Percentiles rank a stretch among this genome's conserved stretches.
phyloP scores from a whole-genome alignment of 2,113 vertebrate genomes.

The Cromileptes altivelis region DNA sequence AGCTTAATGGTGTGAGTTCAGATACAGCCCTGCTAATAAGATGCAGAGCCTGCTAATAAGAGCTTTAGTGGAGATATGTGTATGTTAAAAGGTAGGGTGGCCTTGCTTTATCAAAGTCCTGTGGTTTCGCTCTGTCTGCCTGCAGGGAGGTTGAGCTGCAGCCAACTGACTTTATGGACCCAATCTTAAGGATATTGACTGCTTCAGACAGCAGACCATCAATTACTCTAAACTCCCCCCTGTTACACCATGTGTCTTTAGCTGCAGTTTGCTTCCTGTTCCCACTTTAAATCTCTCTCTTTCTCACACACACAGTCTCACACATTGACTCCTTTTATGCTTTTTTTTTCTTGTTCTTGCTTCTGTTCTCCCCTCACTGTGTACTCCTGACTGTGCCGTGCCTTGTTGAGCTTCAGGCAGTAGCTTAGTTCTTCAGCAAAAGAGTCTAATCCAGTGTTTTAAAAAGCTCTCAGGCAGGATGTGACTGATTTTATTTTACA shows the following conservation, averaged over 20 bases:
- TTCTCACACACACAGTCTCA: neutral
- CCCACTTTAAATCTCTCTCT: slow-evolving; percentile 22
- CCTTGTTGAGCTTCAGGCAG: slow-evolving; percentile 64
- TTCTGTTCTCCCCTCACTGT: slow-evolving; percentile 34
- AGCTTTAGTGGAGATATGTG: slow-evolving; percentile 63
- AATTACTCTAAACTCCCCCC: slow-evolving; percentile 54
- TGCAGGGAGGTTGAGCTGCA: slow-evolving; percentile 43
- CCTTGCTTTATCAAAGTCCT: slow-evolving; percentile 41
- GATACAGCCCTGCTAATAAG: slow-evolving; percentile 56
- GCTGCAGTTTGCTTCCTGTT: slow-evolving; percentile 37
- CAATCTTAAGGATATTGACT: slow-evolving; percentile 56
- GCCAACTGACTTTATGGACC: slow-evolving; percentile 52
- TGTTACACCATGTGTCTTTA: slow-evolving; percentile 26
- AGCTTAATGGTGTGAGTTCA: slow-evolving; percentile 55
- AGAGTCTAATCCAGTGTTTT: slow-evolving; percentile 71
- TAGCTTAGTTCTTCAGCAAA: slow-evolving; percentile 51
- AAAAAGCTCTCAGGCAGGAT: slow-evolving; percentile 69
- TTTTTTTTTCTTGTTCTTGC: neutral
- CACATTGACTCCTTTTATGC: slow-evolving; percentile 13
- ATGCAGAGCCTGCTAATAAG: slow-evolving; percentile 61
- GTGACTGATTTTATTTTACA: slow-evolving; percentile 72
- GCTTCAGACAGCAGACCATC: slow-evolving; percentile 48
- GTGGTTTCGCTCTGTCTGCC: slow-evolving; percentile 22
- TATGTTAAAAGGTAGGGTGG: slow-evolving; percentile 52
- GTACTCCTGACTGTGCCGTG: slow-evolving; percentile 33